Evolutionary conservation across 2,113 vertebrate genomes (phyloP).

Genomic region (Fulica atra): DNA sequence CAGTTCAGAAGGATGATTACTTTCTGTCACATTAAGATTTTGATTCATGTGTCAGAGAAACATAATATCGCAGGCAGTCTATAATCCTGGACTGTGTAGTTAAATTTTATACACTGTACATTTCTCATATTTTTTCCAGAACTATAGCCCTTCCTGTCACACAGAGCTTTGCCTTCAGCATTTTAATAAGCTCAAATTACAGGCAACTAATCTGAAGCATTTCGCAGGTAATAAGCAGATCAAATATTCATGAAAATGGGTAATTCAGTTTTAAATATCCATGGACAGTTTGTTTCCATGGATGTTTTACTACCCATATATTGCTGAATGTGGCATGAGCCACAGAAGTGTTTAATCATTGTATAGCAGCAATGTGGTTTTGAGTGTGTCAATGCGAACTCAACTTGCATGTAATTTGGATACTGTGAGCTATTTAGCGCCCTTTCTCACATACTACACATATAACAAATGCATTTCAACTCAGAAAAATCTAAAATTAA

Average conservation of each 20-base stretch:
- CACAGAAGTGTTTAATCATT: neutral
- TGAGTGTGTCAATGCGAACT: neutral
- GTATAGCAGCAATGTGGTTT: neutral
- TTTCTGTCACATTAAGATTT: neutral
- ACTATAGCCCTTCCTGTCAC: neutral
- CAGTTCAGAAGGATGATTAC: neutral
- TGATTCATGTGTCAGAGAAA: neutral
- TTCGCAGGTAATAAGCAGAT: slow-evolving; percentile 43
- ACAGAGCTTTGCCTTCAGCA: neutral
- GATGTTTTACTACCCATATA: neutral
- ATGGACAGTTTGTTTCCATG: neutral
- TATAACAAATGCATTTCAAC: neutral
- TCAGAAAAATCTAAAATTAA: neutral
- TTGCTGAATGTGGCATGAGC: neutral
- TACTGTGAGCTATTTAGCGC: neutral
- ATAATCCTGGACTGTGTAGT: neutral
- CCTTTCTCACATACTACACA: neutral
- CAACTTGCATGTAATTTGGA: neutral
- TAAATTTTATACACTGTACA: slow-evolving; percentile 12
- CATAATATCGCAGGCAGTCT: neutral
- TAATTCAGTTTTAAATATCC: slow-evolving; percentile 50
- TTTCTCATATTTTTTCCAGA: neutral
- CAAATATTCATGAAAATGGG: slow-evolving; percentile 40
- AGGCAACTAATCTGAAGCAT: neutral
- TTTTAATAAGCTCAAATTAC: slow-evolving; percentile 24